Conservation (phyloP, 2,888 invertebrate genomes). For the Julus scanicus region DNA sequence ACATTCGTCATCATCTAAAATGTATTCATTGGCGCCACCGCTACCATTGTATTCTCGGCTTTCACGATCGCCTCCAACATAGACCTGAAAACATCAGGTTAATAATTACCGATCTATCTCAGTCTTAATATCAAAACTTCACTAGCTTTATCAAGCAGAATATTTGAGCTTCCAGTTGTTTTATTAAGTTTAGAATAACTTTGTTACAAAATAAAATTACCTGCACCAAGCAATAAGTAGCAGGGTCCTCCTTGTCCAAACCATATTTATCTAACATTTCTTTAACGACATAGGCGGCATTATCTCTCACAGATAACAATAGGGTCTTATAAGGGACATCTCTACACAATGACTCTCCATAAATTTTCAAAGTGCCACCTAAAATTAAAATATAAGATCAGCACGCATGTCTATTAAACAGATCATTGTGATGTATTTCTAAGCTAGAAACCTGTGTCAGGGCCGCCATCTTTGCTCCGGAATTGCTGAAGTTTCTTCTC, state of each 20-base stretch:
- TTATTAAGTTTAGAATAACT: neutral
- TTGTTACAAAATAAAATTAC: slow-evolving; percentile 68
- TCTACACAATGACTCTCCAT: slow-evolving; percentile 94
- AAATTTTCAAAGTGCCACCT: slow-evolving; percentile 76
- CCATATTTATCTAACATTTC: slow-evolving; percentile 99
- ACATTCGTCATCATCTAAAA: slow-evolving; percentile 97
- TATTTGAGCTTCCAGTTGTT: too few species aligned
- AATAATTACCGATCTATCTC: neutral
- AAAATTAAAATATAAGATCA: slow-evolving; percentile 38
- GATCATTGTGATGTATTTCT: neutral
- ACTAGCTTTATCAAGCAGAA: too few species aligned
- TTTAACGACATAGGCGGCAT: slow-evolving; percentile 89
- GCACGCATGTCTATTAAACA: neutral
- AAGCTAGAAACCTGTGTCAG: slow-evolving; percentile 79
- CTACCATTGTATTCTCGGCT: slow-evolving; percentile 61
- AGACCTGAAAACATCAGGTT: slow-evolving; percentile 44
- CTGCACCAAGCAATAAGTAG: slow-evolving; percentile 94
- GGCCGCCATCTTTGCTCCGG: slow-evolving; percentile 93
- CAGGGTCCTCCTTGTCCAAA: slow-evolving; percentile 87
- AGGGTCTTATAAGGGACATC: slow-evolving; percentile 99
- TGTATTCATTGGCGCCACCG: slow-evolving; percentile 75
- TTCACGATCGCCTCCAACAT: slow-evolving; percentile 55
- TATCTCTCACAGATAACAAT: slow-evolving; percentile 90
- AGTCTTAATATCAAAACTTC: too few species aligned
- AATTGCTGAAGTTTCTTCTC: slow-evolving; percentile 97